Percentiles rank a stretch among this genome's conserved stretches.
Conservation (phyloP, 2,797 vertebrate genomes). For the Acipenser ruthenus region DNA sequence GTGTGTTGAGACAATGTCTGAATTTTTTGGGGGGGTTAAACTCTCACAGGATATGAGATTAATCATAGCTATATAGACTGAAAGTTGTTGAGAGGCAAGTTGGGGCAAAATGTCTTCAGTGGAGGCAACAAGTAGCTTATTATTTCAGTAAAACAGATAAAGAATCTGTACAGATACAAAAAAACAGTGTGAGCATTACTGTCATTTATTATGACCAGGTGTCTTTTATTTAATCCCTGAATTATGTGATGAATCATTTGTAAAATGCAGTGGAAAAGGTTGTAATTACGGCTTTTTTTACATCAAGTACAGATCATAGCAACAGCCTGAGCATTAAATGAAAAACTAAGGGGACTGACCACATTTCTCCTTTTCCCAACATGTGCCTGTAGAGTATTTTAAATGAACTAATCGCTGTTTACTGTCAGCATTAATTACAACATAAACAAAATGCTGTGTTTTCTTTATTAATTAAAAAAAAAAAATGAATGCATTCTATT, state of each 20-base stretch:
- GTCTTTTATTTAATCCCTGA: slow-evolving; percentile 4
- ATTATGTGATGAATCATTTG: slow-evolving; percentile 13
- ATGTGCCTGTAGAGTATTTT: no score
- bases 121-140: neutral
- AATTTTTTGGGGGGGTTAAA: slow-evolving; percentile 3
- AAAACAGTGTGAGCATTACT: neutral
- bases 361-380: no score
- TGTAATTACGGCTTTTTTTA: slow-evolving; percentile 15
- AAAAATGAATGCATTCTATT: no score
- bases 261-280: slow-evolving; percentile 4
- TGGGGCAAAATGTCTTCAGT: slow-evolving; percentile 4
- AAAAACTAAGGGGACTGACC: no score
- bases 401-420: no score
- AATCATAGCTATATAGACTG: slow-evolving; percentile 3
- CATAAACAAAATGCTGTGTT: no score
- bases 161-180: neutral
- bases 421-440: no score
- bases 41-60: neutral
- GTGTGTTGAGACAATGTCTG: slow-evolving; percentile 1
- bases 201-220: slow-evolving; percentile 6
- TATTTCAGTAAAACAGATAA: neutral
- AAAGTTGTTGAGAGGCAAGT: slow-evolving; percentile 7
- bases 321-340: neutral
- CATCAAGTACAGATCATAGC: slow-evolving; percentile 12
- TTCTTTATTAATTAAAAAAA: no score